These are phyloP conservation scores for Salvator merianae DNA, from an alignment of 2,113 vertebrate species.

Conservation along the genomic window DNA sequence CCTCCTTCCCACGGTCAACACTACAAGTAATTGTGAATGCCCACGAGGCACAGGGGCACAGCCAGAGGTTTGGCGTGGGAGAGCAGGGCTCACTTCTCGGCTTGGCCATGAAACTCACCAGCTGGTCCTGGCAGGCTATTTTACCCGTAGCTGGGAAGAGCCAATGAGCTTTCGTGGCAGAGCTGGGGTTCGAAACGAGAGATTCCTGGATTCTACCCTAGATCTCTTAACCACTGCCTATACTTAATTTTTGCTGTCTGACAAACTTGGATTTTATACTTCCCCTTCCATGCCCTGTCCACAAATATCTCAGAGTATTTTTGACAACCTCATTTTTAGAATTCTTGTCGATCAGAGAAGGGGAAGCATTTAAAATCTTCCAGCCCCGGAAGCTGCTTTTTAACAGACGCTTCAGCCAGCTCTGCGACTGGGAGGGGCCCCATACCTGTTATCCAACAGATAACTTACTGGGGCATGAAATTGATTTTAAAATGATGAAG, in stretches of 20 bases:
- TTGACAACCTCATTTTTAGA: slow-evolving; percentile 38
- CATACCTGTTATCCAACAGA: slow-evolving; percentile 50
- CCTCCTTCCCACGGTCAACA: too few species aligned
- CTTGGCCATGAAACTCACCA: too few species aligned
- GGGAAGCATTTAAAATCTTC: slow-evolving; percentile 22
- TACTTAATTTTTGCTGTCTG: slow-evolving; percentile 56
- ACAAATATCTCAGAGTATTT: slow-evolving; percentile 31
- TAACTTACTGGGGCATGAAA: slow-evolving; percentile 72
- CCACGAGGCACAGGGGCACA: too few species aligned
- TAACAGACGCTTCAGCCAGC: background rate
- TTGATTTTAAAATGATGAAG: slow-evolving; percentile 77
- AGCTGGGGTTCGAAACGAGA: too few species aligned
- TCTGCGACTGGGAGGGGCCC: slow-evolving; percentile 23
- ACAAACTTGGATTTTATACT: slow-evolving; percentile 35
- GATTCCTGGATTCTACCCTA: too few species aligned
- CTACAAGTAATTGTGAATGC: too few species aligned
- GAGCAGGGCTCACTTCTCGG: too few species aligned
- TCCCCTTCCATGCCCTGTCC: slow-evolving; percentile 24
- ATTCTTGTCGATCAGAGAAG: slow-evolving; percentile 26
- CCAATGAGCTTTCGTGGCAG: too few species aligned
- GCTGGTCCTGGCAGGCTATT: too few species aligned
- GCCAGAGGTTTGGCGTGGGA: too few species aligned
- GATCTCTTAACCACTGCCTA: background rate
- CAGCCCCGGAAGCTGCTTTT: background rate
- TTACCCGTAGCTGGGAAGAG: too few species aligned